A percentile compares a stretch with the other conserved stretches of the same genome.
phyloP scores from a whole-genome alignment of 2,113 vertebrate species.

The Forbesichthys papilliferus region DNA sequence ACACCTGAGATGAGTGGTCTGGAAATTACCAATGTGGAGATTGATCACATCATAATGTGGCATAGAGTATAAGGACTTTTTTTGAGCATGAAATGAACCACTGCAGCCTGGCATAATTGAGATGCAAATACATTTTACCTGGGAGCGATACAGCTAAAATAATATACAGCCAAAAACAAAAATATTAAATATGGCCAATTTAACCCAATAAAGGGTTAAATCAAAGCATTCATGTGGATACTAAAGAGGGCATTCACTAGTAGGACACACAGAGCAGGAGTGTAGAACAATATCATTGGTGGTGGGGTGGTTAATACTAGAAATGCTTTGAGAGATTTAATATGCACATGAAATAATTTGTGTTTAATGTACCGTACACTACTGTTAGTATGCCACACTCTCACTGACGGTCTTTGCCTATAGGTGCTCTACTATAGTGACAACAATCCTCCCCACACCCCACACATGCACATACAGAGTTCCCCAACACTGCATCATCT shows the following conservation, averaged over 20 bases:
- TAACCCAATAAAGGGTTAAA: neutral
- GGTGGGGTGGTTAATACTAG: no score
- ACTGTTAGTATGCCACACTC: no score
- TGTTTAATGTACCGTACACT: no score
- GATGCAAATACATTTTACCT: slow-evolving; percentile 48
- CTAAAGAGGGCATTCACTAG: slow-evolving; percentile 10
- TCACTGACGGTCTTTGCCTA: no score
- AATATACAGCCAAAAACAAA: slow-evolving; percentile 20
- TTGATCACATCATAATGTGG: neutral
- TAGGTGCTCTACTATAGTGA: neutral
- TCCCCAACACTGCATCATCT: slow-evolving; percentile 29
- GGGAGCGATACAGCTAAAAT: slow-evolving; percentile 45
- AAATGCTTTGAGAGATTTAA: no score
- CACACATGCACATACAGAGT: neutral
- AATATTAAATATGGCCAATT: neutral
- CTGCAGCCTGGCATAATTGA: slow-evolving; percentile 45
- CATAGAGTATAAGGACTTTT: neutral
- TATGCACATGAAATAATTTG: no score
- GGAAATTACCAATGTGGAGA: slow-evolving; percentile 2
- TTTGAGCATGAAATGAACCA: neutral
- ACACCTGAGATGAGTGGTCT: slow-evolving; percentile 7
- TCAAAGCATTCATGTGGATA: slow-evolving; percentile 36
- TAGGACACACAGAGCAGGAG: neutral
- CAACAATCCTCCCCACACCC: no score
- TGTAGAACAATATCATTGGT: neutral